Conservation (phyloP, 2,113 vertebrate species). For the Labeo rohita region DNA sequence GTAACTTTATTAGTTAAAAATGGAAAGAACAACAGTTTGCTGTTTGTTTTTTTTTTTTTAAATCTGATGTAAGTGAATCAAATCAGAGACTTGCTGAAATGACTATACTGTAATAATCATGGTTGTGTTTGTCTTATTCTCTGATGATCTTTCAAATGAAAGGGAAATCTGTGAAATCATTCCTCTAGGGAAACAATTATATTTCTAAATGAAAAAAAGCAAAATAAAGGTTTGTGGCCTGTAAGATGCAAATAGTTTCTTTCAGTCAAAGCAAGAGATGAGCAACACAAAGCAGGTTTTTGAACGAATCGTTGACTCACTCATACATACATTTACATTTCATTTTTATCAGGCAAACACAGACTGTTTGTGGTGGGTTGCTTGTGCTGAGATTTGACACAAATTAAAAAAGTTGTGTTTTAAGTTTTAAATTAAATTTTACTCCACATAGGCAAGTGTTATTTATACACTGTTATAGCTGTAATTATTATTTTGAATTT, state of each 20-base stretch:
- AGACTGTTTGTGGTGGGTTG: neutral
- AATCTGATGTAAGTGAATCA: neutral
- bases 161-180: no score
- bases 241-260: no score
- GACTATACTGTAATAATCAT: neutral
- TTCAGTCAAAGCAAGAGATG: no score
- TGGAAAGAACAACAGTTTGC: neutral
- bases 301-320: neutral
- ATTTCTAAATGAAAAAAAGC: neutral
- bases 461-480: no score
- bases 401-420: neutral
- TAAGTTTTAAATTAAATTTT: no score
- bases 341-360: slow-evolving; percentile 37
- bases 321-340: slow-evolving; percentile 42
- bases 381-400: neutral
- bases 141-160: neutral
- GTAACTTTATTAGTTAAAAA: neutral
- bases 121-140: neutral
- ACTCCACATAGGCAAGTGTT: no score
- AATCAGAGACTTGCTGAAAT: neutral
- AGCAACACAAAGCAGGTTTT: neutral
- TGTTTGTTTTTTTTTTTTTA: neutral
- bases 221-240: neutral
- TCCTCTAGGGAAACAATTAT: no score
- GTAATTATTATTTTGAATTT: no score